Conservation (phyloP, 1,140 invertebrate species). For the Gryon sp. region DNA sequence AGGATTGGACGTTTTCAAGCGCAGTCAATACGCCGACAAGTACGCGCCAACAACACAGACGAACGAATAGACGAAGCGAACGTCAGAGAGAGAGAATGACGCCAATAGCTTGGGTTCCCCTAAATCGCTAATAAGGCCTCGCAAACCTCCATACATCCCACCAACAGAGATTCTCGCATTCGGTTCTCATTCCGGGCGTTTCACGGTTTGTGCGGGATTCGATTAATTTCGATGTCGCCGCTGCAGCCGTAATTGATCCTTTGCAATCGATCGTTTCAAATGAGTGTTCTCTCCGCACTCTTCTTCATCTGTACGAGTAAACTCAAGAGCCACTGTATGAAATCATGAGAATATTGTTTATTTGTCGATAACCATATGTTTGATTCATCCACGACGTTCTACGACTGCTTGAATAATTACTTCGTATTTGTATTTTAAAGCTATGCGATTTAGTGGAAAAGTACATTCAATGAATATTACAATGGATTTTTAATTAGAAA, state of each 20-base stretch:
- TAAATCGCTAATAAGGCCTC: conserved; percentile 76
- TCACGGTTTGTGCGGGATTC: conserved; percentile 64
- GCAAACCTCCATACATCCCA: conserved; percentile 74
- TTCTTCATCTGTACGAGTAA: conserved; percentile 28
- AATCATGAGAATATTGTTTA: not conserved
- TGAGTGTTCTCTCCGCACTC: conserved; percentile 38
- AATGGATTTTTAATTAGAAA: too few relatives aligned
- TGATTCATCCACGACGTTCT: not conserved
- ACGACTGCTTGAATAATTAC: too few relatives aligned
- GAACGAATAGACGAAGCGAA: conserved; percentile 7
- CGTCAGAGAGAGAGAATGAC: conserved; percentile 18
- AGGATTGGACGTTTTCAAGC: conserved; percentile 52
- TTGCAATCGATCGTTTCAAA: conserved; percentile 54
- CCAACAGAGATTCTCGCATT: conserved; percentile 70
- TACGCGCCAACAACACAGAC: conserved; percentile 10
- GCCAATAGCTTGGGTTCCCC: conserved; percentile 64
- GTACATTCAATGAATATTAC: too few relatives aligned
- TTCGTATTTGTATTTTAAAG: too few relatives aligned
- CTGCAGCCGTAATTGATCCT: conserved; percentile 56
- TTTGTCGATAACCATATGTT: not conserved
- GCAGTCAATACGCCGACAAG: conserved; percentile 64
- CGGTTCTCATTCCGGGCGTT: conserved; percentile 70
- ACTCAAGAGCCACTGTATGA: not conserved
- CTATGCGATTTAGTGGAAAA: too few relatives aligned
- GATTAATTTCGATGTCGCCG: conserved; percentile 60